These are phyloP conservation scores for Eleginops maclovinus DNA, from an alignment of 2,113 vertebrate species.

Conservation along the genomic window DNA sequence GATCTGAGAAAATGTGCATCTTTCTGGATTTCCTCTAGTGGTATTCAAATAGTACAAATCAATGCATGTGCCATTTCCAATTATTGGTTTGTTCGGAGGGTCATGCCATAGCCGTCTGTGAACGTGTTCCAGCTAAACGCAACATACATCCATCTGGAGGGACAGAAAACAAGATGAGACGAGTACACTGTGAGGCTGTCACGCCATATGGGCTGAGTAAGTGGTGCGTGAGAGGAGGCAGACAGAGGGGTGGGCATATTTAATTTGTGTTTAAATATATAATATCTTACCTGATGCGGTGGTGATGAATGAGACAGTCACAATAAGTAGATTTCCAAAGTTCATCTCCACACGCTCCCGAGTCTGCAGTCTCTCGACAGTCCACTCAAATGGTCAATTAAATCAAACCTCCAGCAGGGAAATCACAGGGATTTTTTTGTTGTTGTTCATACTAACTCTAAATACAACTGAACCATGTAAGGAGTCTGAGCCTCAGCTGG, in stretches of 20 bases:
- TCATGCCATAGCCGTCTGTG: conserved; percentile 16
- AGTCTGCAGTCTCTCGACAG: conserved; percentile 32
- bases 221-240: not conserved
- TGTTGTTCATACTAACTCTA: not conserved
- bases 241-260: not conserved
- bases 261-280: not conserved
- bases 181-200: conserved; percentile 10
- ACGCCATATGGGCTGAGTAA: conserved; percentile 31
- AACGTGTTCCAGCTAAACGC: conserved; percentile 22
- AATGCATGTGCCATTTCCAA: conserved; percentile 49
- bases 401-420: conserved; percentile 16
- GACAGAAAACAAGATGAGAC: conserved; percentile 38
- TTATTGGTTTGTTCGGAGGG: not conserved
- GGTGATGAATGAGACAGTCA: conserved; percentile 55
- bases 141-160: conserved; percentile 48
- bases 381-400: conserved; percentile 33
- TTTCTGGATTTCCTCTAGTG: conserved; percentile 3
- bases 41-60: conserved; percentile 36
- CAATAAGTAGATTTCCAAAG: conserved; percentile 72
- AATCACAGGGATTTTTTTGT: not conserved
- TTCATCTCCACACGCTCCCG: conserved; percentile 71
- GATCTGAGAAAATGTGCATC: conserved; percentile 16
- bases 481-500: conserved; percentile 43
- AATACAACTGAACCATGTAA: not conserved
- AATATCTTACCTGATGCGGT: conserved; percentile 71